Conservation (phyloP, 1,140 invertebrate genomes). For the Apis dorsata region DNA sequence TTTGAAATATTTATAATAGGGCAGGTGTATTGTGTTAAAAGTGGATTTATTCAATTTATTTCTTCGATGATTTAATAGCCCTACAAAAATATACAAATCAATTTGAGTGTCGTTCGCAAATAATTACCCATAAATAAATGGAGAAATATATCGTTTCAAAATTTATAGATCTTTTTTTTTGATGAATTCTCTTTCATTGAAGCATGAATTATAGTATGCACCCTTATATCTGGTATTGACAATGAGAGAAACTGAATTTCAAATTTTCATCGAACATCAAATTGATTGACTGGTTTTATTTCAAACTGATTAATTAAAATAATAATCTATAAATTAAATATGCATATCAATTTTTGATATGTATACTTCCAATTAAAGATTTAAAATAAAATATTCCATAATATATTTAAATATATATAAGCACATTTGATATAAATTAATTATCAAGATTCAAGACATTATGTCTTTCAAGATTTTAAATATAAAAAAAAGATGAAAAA, state of each 20-base stretch:
- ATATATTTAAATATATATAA: too few relatives aligned
- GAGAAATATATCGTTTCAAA: neutral
- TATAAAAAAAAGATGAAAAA: too few relatives aligned
- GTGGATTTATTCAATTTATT: neutral
- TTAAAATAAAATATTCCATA: too few relatives aligned
- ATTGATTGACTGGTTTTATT: neutral
- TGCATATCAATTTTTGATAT: too few relatives aligned
- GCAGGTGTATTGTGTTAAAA: neutral
- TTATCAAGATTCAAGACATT: too few relatives aligned
- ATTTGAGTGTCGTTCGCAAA: neutral
- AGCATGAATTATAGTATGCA: neutral
- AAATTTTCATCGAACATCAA: neutral
- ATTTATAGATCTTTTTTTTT: neutral
- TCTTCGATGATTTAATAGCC: neutral
- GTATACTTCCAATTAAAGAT: too few relatives aligned
- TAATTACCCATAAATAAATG: conserved; percentile 11
- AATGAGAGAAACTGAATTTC: neutral
- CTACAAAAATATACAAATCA: neutral
- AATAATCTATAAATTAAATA: too few relatives aligned
- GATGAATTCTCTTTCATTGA: neutral
- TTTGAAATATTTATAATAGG: neutral
- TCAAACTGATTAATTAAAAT: too few relatives aligned
- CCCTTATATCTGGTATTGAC: neutral
- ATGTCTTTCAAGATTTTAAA: too few relatives aligned
- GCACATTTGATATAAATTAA: too few relatives aligned